phyloP scores from a whole-genome alignment of 2,113 vertebrate species.

The Strigops habroptila region DNA sequence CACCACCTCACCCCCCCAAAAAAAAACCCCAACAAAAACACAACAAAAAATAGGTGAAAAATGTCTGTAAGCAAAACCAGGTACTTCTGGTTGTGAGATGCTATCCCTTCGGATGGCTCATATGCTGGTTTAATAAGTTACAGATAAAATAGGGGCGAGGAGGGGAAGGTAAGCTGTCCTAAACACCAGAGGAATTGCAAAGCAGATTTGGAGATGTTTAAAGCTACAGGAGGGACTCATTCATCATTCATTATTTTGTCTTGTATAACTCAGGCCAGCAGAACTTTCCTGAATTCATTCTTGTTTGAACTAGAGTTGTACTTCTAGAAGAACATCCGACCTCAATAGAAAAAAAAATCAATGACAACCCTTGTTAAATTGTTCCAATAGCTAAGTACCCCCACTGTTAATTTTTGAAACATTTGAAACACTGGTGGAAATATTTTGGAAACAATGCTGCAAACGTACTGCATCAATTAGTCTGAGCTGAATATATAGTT shows the following conservation, averaged over 20 bases:
- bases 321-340: slow-evolving; percentile 31
- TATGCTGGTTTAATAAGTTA: background rate
- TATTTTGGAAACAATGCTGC: slow-evolving; percentile 63
- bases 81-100: background rate
- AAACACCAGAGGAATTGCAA: background rate
- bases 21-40: background rate
- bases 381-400: slow-evolving; percentile 52
- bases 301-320: slow-evolving; percentile 20
- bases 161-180: background rate
- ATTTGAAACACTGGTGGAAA: slow-evolving; percentile 43
- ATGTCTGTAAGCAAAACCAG: background rate
- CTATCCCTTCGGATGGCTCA: background rate
- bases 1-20: background rate
- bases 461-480: slow-evolving; percentile 64
- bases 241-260: background rate
- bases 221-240: background rate
- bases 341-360: slow-evolving; percentile 37
- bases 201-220: background rate
- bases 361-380: slow-evolving; percentile 45
- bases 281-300: slow-evolving; percentile 41
- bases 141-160: background rate
- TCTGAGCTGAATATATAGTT: slow-evolving; percentile 61
- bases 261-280: background rate
- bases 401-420: slow-evolving; percentile 63
- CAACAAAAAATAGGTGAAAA: background rate